A percentile compares a stretch with the other conserved stretches of the same genome.
These are phyloP conservation scores for Entelurus aequoreus DNA, from an alignment of 2,113 vertebrate genomes.

Conservation along the genomic window DNA sequence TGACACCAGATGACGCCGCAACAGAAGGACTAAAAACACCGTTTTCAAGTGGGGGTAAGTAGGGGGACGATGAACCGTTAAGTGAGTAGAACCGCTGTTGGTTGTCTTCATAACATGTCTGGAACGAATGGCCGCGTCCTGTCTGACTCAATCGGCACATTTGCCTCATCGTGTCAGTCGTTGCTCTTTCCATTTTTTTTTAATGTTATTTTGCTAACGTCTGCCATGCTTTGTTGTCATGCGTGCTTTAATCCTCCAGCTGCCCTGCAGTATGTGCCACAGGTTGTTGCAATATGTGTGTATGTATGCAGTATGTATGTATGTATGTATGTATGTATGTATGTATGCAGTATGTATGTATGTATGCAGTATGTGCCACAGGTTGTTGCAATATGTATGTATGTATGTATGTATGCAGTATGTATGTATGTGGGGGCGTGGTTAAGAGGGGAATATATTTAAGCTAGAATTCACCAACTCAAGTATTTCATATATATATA, in stretches of 20 bases:
- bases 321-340: too few species aligned
- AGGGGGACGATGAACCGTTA: constrained; percentile 33
- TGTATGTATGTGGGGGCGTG: too few species aligned
- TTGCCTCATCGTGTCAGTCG: not conserved
- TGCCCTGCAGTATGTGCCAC: constrained; percentile 14
- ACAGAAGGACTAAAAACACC: constrained; percentile 11
- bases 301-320: too few species aligned
- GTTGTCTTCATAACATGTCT: not conserved
- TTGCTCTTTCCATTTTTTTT: not conserved
- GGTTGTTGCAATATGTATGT: too few species aligned
- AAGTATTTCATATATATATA: too few species aligned
- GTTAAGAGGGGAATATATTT: too few species aligned
- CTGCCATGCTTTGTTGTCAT: not conserved
- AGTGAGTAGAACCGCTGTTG: not conserved
- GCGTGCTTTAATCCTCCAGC: not conserved
- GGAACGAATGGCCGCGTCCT: not conserved
- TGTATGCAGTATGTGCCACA: too few species aligned
- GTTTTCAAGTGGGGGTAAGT: constrained; percentile 45
- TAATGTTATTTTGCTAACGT: not conserved
- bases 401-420: too few species aligned
- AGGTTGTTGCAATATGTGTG: constrained; percentile 40
- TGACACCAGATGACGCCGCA: not conserved
- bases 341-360: too few species aligned
- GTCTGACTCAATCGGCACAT: not conserved
- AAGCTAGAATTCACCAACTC: too few species aligned